Evolutionary conservation across 2,113 vertebrate species (phyloP), one percentile per base, ranked within the genome.

Genomic region (Anhinga rufa): DNA sequence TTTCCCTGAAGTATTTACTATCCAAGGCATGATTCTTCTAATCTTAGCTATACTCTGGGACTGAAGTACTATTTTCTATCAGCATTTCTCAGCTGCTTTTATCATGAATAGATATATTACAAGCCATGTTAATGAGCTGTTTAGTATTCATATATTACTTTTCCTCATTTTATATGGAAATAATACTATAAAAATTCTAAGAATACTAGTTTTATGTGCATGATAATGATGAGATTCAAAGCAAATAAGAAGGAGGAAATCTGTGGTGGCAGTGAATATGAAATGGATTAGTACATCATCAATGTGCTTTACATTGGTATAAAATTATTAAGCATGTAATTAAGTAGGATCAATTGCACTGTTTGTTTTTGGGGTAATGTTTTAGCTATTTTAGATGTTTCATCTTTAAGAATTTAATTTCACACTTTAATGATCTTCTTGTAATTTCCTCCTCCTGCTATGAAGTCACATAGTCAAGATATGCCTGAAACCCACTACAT

Each of bases 181-280:
- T 98, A 94, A 78, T 93, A 97, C 96, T 98, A 98, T 98, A 98
- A 98, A 98, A 98, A 98, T 97, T 96, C 91, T 78, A 97, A 91
- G 92, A 81, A 97, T 93, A 96, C 82, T 93, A 94, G 97, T 97
- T 97, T 98, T 98, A 98, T 98, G 68, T 81, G 89, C 94, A 97
- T 77, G 92, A 97, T 98, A 98, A 98, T 98, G 96, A 98, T 97
- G 95, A 98, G 98, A 98, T 97, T 95, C 93, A 97, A 97, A 95
- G 84, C 95, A 95, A 97, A 98, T 90, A 98, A 97, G 92, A 79
- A 95, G 77, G 81, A 97, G 94, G 82, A 96, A 93, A 97, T 95
- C 95, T 96, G 83, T 76, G 89, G 78, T 94, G 51, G 84, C 75
- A 95, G 62, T 51, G 95, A 95, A 97, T 94, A 94, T 97, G 74